phyloP scores from a whole-genome alignment of 35 echinoderm and acorn worm genomes.

The Ophioderma brevispina region DNA sequence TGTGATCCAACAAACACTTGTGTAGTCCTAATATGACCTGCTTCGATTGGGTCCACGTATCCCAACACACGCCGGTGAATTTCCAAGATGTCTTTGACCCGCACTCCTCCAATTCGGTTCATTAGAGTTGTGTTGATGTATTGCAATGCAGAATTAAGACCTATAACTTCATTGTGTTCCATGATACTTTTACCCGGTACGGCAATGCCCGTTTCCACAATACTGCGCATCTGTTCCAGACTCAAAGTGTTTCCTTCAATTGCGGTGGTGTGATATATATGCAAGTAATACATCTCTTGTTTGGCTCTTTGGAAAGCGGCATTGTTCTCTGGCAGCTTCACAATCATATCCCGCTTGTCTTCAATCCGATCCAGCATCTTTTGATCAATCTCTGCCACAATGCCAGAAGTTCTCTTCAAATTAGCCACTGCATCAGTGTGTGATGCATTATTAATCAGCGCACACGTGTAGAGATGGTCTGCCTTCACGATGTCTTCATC shows the following conservation, averaged over 20 bases:
- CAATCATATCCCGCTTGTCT: conserved; percentile 46
- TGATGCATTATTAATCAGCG: conserved; percentile 67
- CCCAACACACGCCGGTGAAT: conserved; percentile 90
- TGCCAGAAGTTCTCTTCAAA: conserved; percentile 67
- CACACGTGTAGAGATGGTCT: conserved; percentile 91
- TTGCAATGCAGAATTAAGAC: conserved; percentile 78
- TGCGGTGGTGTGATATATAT: conserved; percentile 92
- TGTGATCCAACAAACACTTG: conserved; percentile 94
- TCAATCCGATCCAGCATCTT: conserved; percentile 71
- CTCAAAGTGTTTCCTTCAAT: conserved; percentile 96
- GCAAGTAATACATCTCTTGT: conserved; percentile 89
- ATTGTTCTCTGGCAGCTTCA: conserved; percentile 54
- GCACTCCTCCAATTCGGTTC: conserved; percentile 71
- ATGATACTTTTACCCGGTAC: conserved; percentile 87
- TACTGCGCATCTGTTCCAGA: conserved; percentile 82
- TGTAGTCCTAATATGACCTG: conserved; percentile 75
- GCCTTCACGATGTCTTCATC: conserved; percentile 83
- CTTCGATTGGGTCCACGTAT: conserved; percentile 79
- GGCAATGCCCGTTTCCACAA: conserved; percentile 91
- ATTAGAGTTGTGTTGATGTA: conserved; percentile 90
- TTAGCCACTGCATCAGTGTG: conserved; percentile 76
- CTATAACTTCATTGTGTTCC: conserved; percentile 96
- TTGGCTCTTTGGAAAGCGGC: conserved; percentile 69
- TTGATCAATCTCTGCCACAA: conserved; percentile 86
- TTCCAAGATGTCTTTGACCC: conserved; percentile 73